These are phyloP conservation scores for Phortica okadai DNA, from an alignment of 2,888 invertebrate genomes.

Conservation along the genomic window DNA sequence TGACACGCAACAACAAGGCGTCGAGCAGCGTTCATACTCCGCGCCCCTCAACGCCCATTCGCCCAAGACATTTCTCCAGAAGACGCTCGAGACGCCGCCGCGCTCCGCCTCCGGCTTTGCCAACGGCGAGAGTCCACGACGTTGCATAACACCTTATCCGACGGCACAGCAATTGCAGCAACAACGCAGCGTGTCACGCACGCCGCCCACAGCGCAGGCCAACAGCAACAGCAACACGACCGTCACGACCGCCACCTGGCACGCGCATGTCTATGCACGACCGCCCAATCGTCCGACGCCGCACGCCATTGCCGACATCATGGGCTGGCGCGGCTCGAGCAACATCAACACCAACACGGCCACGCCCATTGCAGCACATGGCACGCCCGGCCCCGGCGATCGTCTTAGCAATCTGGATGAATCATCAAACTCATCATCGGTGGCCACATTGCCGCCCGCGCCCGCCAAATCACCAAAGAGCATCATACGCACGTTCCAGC, in stretches of 20 bases:
- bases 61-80: constrained; percentile 68
- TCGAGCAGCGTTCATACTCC: constrained; percentile 48
- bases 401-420: constrained; percentile 45
- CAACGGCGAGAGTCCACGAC: constrained; percentile 39
- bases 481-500: constrained; percentile 72
- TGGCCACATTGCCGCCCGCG: constrained; percentile 47
- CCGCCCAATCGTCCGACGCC: constrained; percentile 90
- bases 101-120: constrained; percentile 16
- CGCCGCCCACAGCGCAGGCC: constrained; percentile 38
- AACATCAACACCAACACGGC: constrained; percentile 20
- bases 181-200: constrained; percentile 46
- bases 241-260: constrained; percentile 81
- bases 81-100: constrained; percentile 66
- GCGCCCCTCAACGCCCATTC: constrained; percentile 50
- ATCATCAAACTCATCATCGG: constrained; percentile 48
- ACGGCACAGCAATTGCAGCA: constrained; percentile 46
- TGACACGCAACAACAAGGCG: constrained; percentile 53
- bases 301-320: constrained; percentile 91
- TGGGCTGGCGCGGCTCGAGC: constrained; percentile 79
- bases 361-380: neutral
- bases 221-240: neutral
- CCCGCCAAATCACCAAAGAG: constrained; percentile 74
- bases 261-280: constrained; percentile 91
- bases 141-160: constrained; percentile 43
- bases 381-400: neutral